phyloP scores from a whole-genome alignment of 1,140 invertebrate species.

The Cydia splendana region DNA sequence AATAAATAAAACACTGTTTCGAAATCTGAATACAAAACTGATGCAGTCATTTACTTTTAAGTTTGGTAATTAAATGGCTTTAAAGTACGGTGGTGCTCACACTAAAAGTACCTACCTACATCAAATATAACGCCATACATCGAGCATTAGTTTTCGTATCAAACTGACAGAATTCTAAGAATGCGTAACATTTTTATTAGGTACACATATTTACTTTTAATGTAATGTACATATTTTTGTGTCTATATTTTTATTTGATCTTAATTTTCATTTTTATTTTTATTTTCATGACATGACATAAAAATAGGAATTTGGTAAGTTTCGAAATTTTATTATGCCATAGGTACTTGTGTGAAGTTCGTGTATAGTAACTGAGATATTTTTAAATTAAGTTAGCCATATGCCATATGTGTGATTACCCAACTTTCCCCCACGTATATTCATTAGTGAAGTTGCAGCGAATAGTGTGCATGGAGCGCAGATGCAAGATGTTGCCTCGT shows the following conservation, averaged over 20 bases:
- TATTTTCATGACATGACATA: too few species aligned
- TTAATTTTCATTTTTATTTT: too few species aligned
- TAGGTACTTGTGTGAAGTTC: too few species aligned
- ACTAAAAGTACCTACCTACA: too few species aligned
- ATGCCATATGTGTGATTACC: neutral
- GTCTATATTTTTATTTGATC: too few species aligned
- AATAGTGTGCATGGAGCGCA: neutral
- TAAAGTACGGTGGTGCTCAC: too few species aligned
- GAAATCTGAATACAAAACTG: neutral
- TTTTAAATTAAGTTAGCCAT: neutral
- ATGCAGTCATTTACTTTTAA: neutral
- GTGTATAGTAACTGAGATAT: too few species aligned
- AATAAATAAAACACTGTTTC: neutral
- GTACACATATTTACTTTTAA: too few species aligned
- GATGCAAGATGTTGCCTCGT: neutral
- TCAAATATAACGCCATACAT: too few species aligned
- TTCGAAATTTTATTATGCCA: neutral
- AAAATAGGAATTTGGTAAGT: neutral
- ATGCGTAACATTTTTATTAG: neutral
- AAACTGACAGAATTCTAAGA: too few species aligned
- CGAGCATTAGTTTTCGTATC: too few species aligned
- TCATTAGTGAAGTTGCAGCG: conserved; percentile 19
- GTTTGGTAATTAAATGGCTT: neutral
- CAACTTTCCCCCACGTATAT: neutral
- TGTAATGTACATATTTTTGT: too few species aligned